Percentiles rank a stretch among this genome's conserved stretches.
phyloP scores from a whole-genome alignment of 2,797 vertebrate species.

The Ctenochaetus hawaiiensis region DNA sequence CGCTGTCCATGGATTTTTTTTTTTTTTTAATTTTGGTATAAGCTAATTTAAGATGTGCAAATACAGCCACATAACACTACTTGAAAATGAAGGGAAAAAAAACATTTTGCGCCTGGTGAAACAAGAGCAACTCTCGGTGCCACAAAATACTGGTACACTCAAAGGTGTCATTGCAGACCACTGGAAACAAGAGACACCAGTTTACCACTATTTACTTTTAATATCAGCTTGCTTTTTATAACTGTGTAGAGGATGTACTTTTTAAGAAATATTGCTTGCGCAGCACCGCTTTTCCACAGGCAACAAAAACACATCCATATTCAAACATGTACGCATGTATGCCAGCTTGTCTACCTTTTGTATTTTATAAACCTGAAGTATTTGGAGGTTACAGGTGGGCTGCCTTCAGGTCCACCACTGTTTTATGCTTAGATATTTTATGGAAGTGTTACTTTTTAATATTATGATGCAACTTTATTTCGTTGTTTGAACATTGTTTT shows the following conservation, averaged over 20 bases:
- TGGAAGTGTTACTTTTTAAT: slow-evolving; percentile 82
- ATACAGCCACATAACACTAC: slow-evolving; percentile 84
- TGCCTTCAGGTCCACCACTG: slow-evolving; percentile 73
- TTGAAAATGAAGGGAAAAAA: slow-evolving; percentile 86
- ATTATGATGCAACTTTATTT: slow-evolving; percentile 65
- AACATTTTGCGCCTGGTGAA: slow-evolving; percentile 70
- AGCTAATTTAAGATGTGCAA: slow-evolving; percentile 86
- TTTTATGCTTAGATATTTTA: slow-evolving; percentile 82
- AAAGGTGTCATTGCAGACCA: slow-evolving; percentile 81
- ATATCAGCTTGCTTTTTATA: slow-evolving; percentile 81
- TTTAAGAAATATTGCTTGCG: slow-evolving; percentile 80
- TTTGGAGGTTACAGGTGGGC: slow-evolving; percentile 75
- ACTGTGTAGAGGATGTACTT: slow-evolving; percentile 79
- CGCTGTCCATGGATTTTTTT: slow-evolving; percentile 76
- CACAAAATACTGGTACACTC: slow-evolving; percentile 80
- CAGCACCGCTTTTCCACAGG: slow-evolving; percentile 80
- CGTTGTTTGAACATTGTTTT: slow-evolving; percentile 72
- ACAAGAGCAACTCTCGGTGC: slow-evolving; percentile 76
- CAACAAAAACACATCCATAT: slow-evolving; percentile 74
- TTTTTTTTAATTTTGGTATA: slow-evolving; percentile 75
- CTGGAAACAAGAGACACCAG: slow-evolving; percentile 82
- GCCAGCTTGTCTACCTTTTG: slow-evolving; percentile 81
- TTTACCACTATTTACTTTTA: slow-evolving; percentile 84
- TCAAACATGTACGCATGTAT: slow-evolving; percentile 77
- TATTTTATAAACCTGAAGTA: slow-evolving; percentile 83